These are phyloP conservation scores for Triplophysa yarkandensis DNA, from an alignment of 2,797 vertebrate species.

Conservation along the genomic window DNA sequence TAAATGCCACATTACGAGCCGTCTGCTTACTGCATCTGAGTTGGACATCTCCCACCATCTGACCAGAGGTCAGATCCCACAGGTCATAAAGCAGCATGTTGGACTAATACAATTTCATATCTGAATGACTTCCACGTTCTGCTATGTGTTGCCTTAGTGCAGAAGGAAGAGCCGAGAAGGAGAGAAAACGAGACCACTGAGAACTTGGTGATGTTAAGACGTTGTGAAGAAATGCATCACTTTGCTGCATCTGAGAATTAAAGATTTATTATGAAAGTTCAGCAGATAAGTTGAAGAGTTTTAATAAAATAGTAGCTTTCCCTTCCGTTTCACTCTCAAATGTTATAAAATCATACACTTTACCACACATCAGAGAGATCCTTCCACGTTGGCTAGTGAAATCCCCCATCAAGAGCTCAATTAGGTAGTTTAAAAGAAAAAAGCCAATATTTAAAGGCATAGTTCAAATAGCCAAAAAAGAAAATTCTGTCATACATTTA, in stretches of 20 bases:
- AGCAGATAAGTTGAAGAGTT: conserved; percentile 14
- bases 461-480: too few relatives aligned
- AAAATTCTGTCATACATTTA: too few relatives aligned
- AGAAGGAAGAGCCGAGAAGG: conserved; percentile 13
- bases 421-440: too few relatives aligned
- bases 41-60: conserved; percentile 56
- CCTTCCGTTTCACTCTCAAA: background rate
- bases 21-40: conserved; percentile 42
- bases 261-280: conserved; percentile 38
- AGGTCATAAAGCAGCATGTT: conserved; percentile 47
- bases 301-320: conserved; percentile 24
- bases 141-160: conserved; percentile 13
- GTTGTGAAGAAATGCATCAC: conserved; percentile 1
- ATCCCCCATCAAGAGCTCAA: too few relatives aligned
- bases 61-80: conserved; percentile 52
- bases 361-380: background rate
- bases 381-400: background rate
- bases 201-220: background rate
- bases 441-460: too few relatives aligned
- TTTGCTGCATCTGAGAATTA: conserved; percentile 25
- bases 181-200: conserved; percentile 28
- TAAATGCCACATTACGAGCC: conserved; percentile 49
- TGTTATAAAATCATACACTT: background rate
- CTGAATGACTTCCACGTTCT: conserved; percentile 46
- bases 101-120: conserved; percentile 64